Base-by-base conservation (phyloP, 2,797 vertebrate genomes). In the Spinus pinus region DNA sequence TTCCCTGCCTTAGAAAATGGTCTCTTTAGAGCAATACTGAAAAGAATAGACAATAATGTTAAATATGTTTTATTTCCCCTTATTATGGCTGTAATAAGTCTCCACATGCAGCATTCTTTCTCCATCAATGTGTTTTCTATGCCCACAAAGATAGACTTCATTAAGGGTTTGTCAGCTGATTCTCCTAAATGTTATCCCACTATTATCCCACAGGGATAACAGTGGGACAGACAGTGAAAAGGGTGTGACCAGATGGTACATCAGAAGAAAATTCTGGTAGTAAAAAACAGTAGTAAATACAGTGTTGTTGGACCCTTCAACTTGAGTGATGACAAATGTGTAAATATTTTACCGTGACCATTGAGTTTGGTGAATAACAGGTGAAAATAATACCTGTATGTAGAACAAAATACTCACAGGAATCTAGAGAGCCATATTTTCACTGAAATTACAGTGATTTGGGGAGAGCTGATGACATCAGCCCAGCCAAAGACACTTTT, bases 231-330 rank as follows among this genome's bases (percentile, higher is more conserved):
- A 12, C 12, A 74, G 35, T 16, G 39, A 20, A 16, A 78, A 50
- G 4, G 9, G 7, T 0, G 2, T 20, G 17, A 51, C 2, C 27
- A 30, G 9, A 49, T 13, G 7, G 6, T 39, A 21, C 6, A 47
- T 35, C 14, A 14, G 31, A 30, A 75, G 33, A 67, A 74, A 81
- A 79, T 39, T 60, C 25, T 75, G 17, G 7, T 31, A 42, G 8
- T 23, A n/a, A 24, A 88, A 73, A 61, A 0, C 19, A 47, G 14
- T 11, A 39, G 14, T 22, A 44, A 83, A 64, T 4, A 31, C 12
- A 53, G 4, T 31, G 17, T 25, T n/a, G 27, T 7, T 54, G 30
- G 22, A 51, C 10, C 28, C 17, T 31, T 17, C 12, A 10, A 14
- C 33, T 46, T 42, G 16, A 13, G 3, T 35, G 31, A n/a, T 47